Conservation (phyloP, 2,797 vertebrate genomes). For the Gobionotothen gibberifrons region DNA sequence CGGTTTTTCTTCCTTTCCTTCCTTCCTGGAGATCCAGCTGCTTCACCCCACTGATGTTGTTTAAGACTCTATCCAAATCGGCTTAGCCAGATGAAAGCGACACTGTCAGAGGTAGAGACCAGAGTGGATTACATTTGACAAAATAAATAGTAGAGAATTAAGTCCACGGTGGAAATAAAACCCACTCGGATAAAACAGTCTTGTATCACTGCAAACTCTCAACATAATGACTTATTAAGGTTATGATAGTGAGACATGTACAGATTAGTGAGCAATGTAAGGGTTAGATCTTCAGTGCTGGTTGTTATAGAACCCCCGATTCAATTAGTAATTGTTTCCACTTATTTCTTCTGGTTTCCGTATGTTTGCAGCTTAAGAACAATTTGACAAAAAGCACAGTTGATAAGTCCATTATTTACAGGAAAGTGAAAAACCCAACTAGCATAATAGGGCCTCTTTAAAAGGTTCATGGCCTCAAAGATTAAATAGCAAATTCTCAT, state of each 20-base stretch:
- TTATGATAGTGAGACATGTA: neutral
- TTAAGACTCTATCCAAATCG: constrained; percentile 58
- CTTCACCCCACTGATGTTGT: constrained; percentile 41
- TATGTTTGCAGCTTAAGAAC: neutral
- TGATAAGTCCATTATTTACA: no score
- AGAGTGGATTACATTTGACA: constrained; percentile 27
- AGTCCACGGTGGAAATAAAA: constrained; percentile 13
- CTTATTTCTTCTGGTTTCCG: neutral
- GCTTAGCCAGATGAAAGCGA: constrained; percentile 62
- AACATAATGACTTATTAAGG: neutral
- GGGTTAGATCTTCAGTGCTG: neutral
- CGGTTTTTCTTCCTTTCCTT: neutral
- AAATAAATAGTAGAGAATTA: constrained; percentile 45
- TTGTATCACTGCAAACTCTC: constrained; percentile 21
- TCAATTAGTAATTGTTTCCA: neutral
- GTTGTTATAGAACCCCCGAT: no score
- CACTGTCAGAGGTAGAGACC: constrained; percentile 26
- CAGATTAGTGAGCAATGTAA: neutral
- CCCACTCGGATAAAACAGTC: constrained; percentile 4
- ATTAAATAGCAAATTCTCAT: neutral
- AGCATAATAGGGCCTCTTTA: no score
- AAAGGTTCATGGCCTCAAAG: neutral
- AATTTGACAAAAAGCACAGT: neutral
- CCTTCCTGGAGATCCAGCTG: constrained; percentile 36
- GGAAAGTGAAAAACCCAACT: no score